phyloP scores from a whole-genome alignment of 2,113 vertebrate species.

The Recurvirostra avosetta region DNA sequence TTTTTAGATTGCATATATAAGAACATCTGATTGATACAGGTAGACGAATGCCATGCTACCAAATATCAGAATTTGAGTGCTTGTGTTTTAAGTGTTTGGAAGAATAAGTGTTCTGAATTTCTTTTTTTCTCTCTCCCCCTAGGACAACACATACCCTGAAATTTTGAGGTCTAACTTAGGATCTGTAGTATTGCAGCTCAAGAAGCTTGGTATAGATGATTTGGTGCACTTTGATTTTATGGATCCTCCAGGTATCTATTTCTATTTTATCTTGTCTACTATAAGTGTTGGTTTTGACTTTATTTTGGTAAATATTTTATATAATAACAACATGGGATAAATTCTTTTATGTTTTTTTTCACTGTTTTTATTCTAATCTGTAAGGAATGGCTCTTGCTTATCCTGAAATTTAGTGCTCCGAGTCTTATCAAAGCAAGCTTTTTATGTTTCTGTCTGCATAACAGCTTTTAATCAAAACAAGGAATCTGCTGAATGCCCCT shows the following conservation, averaged over 20 bases:
- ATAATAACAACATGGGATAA: not conserved
- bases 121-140: not conserved
- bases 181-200: conserved; percentile 93
- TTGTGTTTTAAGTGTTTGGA: not conserved
- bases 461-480: not conserved
- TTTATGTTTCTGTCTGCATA: not conserved
- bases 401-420: not conserved
- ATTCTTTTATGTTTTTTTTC: not conserved
- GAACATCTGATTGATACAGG: not conserved
- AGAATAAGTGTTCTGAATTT: not conserved
- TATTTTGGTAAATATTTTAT: not conserved
- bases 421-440: not conserved
- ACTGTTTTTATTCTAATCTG: not conserved
- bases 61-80: not conserved
- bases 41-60: not conserved
- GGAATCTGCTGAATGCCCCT: not conserved
- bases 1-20: rapidly evolving
- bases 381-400: not conserved
- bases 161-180: conserved; percentile 94
- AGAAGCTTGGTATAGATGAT: conserved; percentile 97
- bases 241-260: conserved; percentile 91
- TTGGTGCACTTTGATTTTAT: conserved; percentile 99
- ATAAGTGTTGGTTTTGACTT: not conserved
- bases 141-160: conserved; percentile 98
- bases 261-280: not conserved